Conservation (phyloP, 2,113 vertebrate species). For the Xyliphius kryptos region DNA sequence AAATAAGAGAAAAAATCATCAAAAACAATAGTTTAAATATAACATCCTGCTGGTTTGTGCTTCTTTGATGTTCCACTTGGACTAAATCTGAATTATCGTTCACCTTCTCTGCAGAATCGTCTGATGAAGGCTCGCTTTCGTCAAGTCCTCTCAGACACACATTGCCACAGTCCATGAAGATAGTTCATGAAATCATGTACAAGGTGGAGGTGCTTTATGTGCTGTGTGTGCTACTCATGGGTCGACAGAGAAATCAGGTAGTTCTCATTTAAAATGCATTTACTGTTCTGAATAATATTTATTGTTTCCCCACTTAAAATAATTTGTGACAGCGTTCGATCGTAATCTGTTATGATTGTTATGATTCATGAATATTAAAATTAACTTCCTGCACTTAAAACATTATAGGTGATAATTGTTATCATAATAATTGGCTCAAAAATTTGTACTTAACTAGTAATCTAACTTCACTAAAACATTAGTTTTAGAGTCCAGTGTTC, state of each 20-base stretch:
- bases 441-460: too few relatives aligned
- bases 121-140: conserved; percentile 84
- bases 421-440: too few relatives aligned
- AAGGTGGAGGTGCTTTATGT: conserved; percentile 97
- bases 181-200: conserved; percentile 98
- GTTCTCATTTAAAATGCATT: neutral
- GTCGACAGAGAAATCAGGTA: conserved; percentile 96
- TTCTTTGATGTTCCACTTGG: neutral
- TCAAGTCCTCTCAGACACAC: conserved; percentile 80
- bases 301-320: too few relatives aligned
- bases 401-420: too few relatives aligned
- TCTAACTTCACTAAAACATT: too few relatives aligned
- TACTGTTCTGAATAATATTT: too few relatives aligned
- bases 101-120: conserved; percentile 71
- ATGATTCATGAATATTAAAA: too few relatives aligned
- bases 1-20: neutral
- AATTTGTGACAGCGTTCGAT: too few relatives aligned
- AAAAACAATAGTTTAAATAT: neutral
- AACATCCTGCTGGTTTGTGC: too few relatives aligned
- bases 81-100: neutral
- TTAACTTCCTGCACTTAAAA: too few relatives aligned
- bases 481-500: too few relatives aligned
- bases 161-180: conserved; percentile 98
- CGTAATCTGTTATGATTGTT: too few relatives aligned
- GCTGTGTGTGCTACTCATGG: conserved; percentile 94